These are phyloP conservation scores for Meloidogyne chitwoodi DNA, from an alignment of 1,140 invertebrate genomes.

Conservation along the genomic window DNA sequence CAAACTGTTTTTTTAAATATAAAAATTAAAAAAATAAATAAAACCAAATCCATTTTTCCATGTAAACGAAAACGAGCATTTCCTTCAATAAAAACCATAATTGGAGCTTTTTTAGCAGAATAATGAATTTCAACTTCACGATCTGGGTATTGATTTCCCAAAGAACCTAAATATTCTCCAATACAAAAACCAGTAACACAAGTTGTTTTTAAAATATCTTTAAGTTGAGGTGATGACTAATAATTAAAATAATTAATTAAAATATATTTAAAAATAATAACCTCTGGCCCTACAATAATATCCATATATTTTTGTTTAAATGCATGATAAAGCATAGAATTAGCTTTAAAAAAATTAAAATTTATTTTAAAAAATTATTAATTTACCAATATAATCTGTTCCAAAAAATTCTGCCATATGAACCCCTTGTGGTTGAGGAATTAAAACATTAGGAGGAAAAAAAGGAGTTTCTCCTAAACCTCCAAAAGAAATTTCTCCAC, in stretches of 20 bases:
- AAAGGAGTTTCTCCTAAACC: slow-evolving; percentile 53
- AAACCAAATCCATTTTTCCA: slow-evolving; percentile 49
- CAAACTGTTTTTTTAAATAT: not conserved
- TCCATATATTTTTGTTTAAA: slow-evolving; percentile 55
- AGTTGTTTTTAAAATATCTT: slow-evolving; percentile 51
- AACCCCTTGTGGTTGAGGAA: slow-evolving; percentile 53
- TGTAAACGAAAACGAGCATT: slow-evolving; percentile 53
- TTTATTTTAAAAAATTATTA: slow-evolving; percentile 58
- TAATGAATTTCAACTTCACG: slow-evolving; percentile 56
- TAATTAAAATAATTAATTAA: not conserved
- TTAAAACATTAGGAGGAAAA: slow-evolving; percentile 53
- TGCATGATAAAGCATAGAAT: slow-evolving; percentile 60
- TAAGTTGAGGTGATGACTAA: slow-evolving; percentile 43
- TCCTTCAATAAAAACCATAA: slow-evolving; percentile 58
- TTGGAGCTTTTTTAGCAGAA: slow-evolving; percentile 55
- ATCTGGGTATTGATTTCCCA: slow-evolving; percentile 55
- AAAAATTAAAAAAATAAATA: not conserved
- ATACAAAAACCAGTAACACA: slow-evolving; percentile 55
- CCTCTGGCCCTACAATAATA: slow-evolving; percentile 51
- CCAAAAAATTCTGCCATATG: slow-evolving; percentile 4
- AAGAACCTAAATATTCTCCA: slow-evolving; percentile 54
- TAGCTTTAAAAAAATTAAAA: slow-evolving; percentile 45
- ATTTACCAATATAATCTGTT: slow-evolving; percentile 38
- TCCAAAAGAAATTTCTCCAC: slow-evolving; percentile 54
- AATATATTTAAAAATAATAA: slow-evolving; percentile 20